Evolutionary conservation across 2,797 vertebrate genomes (phyloP).

Genomic region (Gouania willdenowi): DNA sequence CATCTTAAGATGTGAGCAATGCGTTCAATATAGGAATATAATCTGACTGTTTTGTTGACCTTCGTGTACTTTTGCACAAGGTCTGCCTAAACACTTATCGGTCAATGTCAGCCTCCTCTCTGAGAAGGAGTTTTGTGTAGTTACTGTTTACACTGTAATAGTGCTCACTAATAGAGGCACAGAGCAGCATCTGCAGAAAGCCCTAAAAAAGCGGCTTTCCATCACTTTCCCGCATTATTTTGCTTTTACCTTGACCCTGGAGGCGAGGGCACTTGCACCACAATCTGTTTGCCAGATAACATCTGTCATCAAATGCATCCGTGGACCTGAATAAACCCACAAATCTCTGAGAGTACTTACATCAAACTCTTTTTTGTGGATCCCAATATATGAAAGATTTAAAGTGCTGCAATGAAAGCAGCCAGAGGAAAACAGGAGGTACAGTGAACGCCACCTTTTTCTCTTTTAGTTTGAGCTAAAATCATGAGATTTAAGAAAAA

Average conservation of each 20-base stretch:
- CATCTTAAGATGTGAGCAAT: too few relatives aligned
- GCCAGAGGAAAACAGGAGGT: too few relatives aligned
- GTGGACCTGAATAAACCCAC: slow-evolving; percentile 14
- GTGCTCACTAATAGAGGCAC: not conserved
- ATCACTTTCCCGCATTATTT: slow-evolving; percentile 14
- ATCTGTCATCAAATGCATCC: slow-evolving; percentile 41
- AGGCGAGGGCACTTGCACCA: slow-evolving; percentile 7
- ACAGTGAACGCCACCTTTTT: too few relatives aligned
- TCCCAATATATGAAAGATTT: not conserved
- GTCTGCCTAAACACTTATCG: too few relatives aligned
- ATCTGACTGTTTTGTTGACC: too few relatives aligned
- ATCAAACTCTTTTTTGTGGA: not conserved
- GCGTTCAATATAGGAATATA: too few relatives aligned
- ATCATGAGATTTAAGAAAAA: too few relatives aligned
- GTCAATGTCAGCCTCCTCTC: too few relatives aligned
- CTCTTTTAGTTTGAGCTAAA: too few relatives aligned
- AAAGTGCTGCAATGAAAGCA: not conserved
- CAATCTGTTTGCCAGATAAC: slow-evolving; percentile 47
- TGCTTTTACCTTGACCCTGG: slow-evolving; percentile 41
- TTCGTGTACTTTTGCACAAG: too few relatives aligned
- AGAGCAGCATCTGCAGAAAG: slow-evolving; percentile 37
- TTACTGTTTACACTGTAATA: too few relatives aligned
- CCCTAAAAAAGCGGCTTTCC: slow-evolving; percentile 15
- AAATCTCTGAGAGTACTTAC: slow-evolving; percentile 9
- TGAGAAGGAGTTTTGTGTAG: too few relatives aligned